Conservation (phyloP, 1,140 invertebrate genomes). For the Lordiphosa clarofinis region DNA sequence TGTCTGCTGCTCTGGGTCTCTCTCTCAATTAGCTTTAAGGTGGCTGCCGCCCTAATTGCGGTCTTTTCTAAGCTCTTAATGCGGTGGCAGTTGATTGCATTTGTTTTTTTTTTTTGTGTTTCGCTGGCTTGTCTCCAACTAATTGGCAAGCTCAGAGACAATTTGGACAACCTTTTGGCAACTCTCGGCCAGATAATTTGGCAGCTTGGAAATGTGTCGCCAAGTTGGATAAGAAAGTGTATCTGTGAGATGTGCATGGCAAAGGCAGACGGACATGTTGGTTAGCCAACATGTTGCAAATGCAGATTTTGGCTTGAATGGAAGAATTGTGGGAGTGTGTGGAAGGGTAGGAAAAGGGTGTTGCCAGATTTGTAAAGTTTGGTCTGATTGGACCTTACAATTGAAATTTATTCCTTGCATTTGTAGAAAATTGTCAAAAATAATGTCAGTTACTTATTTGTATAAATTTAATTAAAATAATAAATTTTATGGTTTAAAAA, state of each 20-base stretch:
- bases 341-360: conserved; percentile 1
- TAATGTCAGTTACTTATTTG: too few species aligned
- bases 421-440: too few species aligned
- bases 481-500: too few species aligned
- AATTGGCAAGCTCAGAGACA: conserved; percentile 43
- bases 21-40: conserved; percentile 16
- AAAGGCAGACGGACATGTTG: conserved; percentile 34
- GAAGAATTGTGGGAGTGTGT: neutral
- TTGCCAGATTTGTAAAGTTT: conserved; percentile 22
- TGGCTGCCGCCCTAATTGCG: conserved; percentile 37
- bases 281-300: conserved; percentile 38
- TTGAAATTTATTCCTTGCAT: too few species aligned
- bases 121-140: too few species aligned
- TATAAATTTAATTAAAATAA: too few species aligned
- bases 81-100: conserved; percentile 28
- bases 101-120: conserved; percentile 17
- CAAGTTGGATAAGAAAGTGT: conserved; percentile 27
- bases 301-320: conserved; percentile 9
- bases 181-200: conserved; percentile 25
- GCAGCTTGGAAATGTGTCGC: conserved; percentile 25
- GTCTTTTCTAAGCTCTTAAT: conserved; percentile 22
- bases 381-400: too few species aligned
- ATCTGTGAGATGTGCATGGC: conserved; percentile 23
- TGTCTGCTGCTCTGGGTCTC: neutral
- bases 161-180: conserved; percentile 9